These are phyloP conservation scores for Labroides dimidiatus DNA, from an alignment of 2,797 vertebrate species.

Conservation along the genomic window DNA sequence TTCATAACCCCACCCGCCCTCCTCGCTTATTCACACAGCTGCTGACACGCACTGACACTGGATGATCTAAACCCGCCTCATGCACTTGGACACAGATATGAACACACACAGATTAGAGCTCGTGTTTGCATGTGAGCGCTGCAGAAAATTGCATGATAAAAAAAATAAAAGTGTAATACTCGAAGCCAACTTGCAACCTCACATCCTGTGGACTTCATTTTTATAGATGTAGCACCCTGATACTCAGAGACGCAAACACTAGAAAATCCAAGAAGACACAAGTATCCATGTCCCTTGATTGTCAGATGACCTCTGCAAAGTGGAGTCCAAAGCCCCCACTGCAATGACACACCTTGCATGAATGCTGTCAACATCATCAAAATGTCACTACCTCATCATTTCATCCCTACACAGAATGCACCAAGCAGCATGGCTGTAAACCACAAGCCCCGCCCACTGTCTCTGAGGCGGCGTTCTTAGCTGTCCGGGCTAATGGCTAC, in stretches of 20 bases:
- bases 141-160: neutral
- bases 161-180: neutral
- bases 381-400: conserved; percentile 11
- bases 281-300: no score
- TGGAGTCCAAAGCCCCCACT: neutral
- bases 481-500: conserved; percentile 81
- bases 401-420: conserved; percentile 35
- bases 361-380: neutral
- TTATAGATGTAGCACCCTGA: no score
- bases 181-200: no score
- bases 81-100: conserved; percentile 1
- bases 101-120: neutral
- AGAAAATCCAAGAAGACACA: no score
- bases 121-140: no score
- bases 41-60: conserved; percentile 52
- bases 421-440: conserved; percentile 6
- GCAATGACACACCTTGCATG: neutral
- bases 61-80: conserved; percentile 39
- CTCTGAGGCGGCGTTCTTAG: conserved; percentile 72
- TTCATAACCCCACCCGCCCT: conserved; percentile 50
- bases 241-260: no score
- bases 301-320: conserved; percentile 7
- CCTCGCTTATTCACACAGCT: conserved; percentile 67
- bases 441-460: conserved; percentile 35
- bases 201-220: no score